Base-by-base conservation (phyloP, 2,888 invertebrate species). In the Geotrupes spiniger region DNA sequence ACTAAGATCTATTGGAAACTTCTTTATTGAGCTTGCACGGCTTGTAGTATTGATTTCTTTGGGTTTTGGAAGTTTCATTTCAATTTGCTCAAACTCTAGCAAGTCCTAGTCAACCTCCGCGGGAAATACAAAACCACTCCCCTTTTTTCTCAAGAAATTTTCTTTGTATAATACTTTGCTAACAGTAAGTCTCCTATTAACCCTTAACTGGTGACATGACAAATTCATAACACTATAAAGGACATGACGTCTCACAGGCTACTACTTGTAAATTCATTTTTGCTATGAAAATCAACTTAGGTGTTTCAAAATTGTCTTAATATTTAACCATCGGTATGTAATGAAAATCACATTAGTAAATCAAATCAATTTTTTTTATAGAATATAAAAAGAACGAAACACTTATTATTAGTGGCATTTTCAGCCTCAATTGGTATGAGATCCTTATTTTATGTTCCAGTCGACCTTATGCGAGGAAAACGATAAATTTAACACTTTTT, bases 391-490 rank as follows among this genome's bases (percentile, higher is more conserved):
- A 40, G 26, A 25, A 40, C 10, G 10, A 12, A 40, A 40, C 21
- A 40, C 40, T n/a, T n/a, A n/a, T n/a, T n/a, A n/a, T 40, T 40
- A 25, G 25, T 40, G 40, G 40, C 26, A 44, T 28, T 46, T 46
- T 44, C 46, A 27, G 42, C 46, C 46, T 44, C 31, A 46, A 46
- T 46, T 46, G 46, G 27, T 27, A 46, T 46, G 46, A 46, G 46
- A 46, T 46, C 46, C 42, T 21, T 46, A 44, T 45, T 44, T 46
- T 40, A 40, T 11, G 25, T 21, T 40, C 27, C 25, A 40, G 25
- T 21, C 21, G 25, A 40, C 40, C 21, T 40, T 25, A 40, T 26
- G 14, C 40, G 27, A 21, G 25, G n/a, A 25, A 40, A 25, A 17
- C 27, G 25, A 40, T 21, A 40, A 40, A 40, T n/a, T 40, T 40